Evolutionary conservation across 2,888 invertebrate species (phyloP), one percentile per base, ranked within the genome.

Genomic region (Pasiphila rectangulata): DNA sequence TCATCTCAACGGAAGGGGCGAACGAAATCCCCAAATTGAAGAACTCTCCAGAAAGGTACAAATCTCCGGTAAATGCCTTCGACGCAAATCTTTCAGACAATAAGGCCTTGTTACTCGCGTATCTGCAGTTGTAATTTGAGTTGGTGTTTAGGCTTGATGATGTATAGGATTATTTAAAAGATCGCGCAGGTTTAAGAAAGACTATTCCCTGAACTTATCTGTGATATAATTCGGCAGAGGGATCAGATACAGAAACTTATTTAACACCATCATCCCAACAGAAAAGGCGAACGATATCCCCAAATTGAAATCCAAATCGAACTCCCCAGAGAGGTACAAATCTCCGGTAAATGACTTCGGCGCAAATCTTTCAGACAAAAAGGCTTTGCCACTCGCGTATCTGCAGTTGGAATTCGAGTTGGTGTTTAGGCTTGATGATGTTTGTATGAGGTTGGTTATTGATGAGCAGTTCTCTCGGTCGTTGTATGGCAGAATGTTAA

Each of bases 171-270:
- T n/a, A n/a, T n/a, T n/a, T n/a, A n/a, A n/a, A n/a, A n/a, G n/a
- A n/a, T n/a, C n/a, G n/a, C n/a, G n/a, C n/a, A n/a, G n/a, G n/a
- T n/a, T n/a, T 13, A 10, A 3, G 5, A 2, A 12, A 32, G 25
- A 37, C 34, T 51, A 86, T 69, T 95, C 95, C 69, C 96, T 92
- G 83, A 97, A 97, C 82, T 97, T 97, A 52, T 94, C 94, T 67
- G 95, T 95, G 7, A 97, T 91, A 69, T 94, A 95, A 20, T 93
- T 92, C 0, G 97, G 96, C 61, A 97, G 79, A 0, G 97, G 97
- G 61, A 97, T 90, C 30, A 96, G 83, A 79, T 97, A 97, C 40
- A 97, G 83, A 51, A 97, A 91, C 74, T 96, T 93, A 73, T 97
- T 97, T 3, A 96, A 90, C 34, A 96, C 90, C 54, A 95, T 93